Evolutionary conservation across 2,113 vertebrate species (phyloP).

Genomic region (Gopherus evgoodei): DNA sequence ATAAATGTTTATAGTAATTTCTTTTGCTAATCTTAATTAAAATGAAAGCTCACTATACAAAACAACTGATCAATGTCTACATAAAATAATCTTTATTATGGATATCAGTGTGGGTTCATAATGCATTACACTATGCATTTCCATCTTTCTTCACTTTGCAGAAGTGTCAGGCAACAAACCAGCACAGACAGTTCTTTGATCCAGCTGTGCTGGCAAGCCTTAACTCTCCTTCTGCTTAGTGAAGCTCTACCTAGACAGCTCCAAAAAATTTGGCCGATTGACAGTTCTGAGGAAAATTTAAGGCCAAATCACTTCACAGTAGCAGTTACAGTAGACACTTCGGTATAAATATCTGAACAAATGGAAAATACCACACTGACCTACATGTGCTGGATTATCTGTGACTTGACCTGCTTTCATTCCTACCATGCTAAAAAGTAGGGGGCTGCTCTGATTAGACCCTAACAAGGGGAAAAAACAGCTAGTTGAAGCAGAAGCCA

Average conservation of each 20-base stretch:
- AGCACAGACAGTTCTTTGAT: background rate
- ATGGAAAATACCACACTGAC: conserved; percentile 82
- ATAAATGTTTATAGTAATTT: background rate
- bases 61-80: background rate
- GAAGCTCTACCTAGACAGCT: conserved; percentile 7
- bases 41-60: background rate
- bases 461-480: background rate
- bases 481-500: conserved; percentile 34
- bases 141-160: background rate
- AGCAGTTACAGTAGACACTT: conserved; percentile 57
- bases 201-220: background rate
- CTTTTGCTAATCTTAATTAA: background rate
- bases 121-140: background rate
- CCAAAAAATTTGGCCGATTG: conserved; percentile 14
- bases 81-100: background rate
- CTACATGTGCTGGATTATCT: conserved; percentile 82
- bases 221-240: background rate
- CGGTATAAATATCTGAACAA: conserved; percentile 69
- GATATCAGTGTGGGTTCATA: background rate
- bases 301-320: conserved; percentile 58
- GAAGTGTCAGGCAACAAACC: background rate
- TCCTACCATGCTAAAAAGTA: conserved; percentile 51
- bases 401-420: conserved; percentile 78
- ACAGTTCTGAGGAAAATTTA: conserved; percentile 46
- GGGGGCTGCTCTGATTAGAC: conserved; percentile 52